Evolutionary conservation across 2,113 vertebrate species (phyloP), one percentile per base, ranked within the genome.

Genomic region (Ploceus nigricollis): DNA sequence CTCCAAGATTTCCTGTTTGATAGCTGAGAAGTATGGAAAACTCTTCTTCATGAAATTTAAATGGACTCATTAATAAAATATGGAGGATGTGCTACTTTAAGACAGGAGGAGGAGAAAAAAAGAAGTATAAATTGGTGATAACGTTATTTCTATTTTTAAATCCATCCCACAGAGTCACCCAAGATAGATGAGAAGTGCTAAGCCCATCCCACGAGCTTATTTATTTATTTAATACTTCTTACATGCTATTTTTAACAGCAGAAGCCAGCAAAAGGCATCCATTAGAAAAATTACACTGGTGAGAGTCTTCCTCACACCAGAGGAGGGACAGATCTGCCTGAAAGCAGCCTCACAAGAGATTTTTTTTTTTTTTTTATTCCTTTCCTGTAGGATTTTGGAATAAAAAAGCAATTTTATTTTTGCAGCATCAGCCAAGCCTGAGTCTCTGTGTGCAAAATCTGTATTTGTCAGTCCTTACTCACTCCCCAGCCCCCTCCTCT

Each of bases 131-230:
- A 94, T 94, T n/a, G 77, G 91, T 6, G 28, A 86, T 93, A 96
- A 86, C 7, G 6, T 91, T 96, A 92, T 92, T 96, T 90, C 96
- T 97, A 95, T 96, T 96, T 96, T 96, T 94, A 97, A 87, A 89
- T 15, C 66, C 89, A 89, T 92, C 95, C 94, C 73, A 96, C 94
- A n/a, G 96, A 95, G 89, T 78, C 75, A 94, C 93, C 78, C 91
- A 97, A 96, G 94, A 97, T 95, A 97, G 95, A 96, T 40, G 93
- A 92, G 94, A 93, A 96, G 93, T 91, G 93, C 94, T 95, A 96
- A 96, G 93, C 89, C 90, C 94, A 87, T 84, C 93, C 95, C 93
- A 95, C 93, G 15, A 61, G 89, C 91, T 96, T 87, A 94, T 95
- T 96, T 97, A 95, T 97, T 96, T 96, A 97, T 97, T 97, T 95